Conservation (phyloP, 2,888 invertebrate species). For the Lottia gigantea region DNA sequence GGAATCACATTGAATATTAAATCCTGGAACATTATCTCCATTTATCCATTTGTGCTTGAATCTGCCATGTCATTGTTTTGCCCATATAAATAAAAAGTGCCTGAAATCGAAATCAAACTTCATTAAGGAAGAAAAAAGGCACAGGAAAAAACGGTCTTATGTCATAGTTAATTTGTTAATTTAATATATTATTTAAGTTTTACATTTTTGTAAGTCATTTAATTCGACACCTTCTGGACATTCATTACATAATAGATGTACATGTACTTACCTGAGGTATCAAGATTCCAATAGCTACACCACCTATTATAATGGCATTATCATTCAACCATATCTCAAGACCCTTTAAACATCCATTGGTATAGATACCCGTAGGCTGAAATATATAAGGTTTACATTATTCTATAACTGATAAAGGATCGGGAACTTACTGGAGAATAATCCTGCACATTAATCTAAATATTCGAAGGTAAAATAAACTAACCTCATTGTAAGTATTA, state of each 20-base stretch:
- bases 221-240: too few relatives aligned
- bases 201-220: too few relatives aligned
- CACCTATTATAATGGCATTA: conserved; percentile 30
- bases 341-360: conserved; percentile 31
- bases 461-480: neutral
- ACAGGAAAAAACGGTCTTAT: too few relatives aligned
- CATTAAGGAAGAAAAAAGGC: neutral
- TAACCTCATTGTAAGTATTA: neutral
- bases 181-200: too few relatives aligned
- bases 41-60: conserved; percentile 41
- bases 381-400: neutral
- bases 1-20: too few relatives aligned
- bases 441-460: neutral
- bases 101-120: conserved; percentile 29
- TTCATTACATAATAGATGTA: too few relatives aligned
- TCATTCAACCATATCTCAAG: conserved; percentile 26
- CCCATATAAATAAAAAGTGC: conserved; percentile 38
- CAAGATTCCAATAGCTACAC: conserved; percentile 37
- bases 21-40: conserved; percentile 26
- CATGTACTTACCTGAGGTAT: conserved; percentile 45
- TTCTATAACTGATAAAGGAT: neutral
- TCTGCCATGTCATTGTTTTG: conserved; percentile 37
- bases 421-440: too few relatives aligned
- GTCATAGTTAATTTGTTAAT: too few relatives aligned
- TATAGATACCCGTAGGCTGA: conserved; percentile 20